Conservation (phyloP, 2,888 invertebrate genomes). For the Tipula vernalis region DNA sequence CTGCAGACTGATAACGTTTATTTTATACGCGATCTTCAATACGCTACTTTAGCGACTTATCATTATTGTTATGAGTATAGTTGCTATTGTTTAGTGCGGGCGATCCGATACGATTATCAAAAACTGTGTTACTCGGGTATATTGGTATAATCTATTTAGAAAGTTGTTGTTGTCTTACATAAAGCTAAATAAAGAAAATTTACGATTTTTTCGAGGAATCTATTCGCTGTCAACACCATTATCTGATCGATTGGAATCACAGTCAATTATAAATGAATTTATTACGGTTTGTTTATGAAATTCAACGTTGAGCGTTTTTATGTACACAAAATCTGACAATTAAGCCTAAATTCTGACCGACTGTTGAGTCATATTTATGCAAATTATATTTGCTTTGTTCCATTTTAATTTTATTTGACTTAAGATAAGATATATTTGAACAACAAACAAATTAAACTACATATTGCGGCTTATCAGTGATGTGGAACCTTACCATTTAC, state of each 20-base stretch:
- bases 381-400: neutral
- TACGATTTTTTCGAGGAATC: neutral
- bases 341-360: no score
- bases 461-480: neutral
- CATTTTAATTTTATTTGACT: neutral
- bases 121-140: neutral
- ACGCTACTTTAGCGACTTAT: neutral
- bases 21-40: neutral
- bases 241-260: no score
- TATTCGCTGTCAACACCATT: neutral
- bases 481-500: no score
- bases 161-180: neutral
- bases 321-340: no score
- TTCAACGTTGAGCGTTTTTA: no score
- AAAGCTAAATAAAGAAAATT: neutral
- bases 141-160: neutral
- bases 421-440: neutral
- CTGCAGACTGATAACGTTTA: neutral
- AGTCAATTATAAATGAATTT: no score
- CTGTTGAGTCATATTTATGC: neutral
- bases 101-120: neutral
- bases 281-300: no score
- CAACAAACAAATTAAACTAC: neutral
- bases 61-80: neutral
- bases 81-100: neutral